phyloP scores from a whole-genome alignment of 2,113 vertebrate species.

The Oxygymnocypris stewartii region DNA sequence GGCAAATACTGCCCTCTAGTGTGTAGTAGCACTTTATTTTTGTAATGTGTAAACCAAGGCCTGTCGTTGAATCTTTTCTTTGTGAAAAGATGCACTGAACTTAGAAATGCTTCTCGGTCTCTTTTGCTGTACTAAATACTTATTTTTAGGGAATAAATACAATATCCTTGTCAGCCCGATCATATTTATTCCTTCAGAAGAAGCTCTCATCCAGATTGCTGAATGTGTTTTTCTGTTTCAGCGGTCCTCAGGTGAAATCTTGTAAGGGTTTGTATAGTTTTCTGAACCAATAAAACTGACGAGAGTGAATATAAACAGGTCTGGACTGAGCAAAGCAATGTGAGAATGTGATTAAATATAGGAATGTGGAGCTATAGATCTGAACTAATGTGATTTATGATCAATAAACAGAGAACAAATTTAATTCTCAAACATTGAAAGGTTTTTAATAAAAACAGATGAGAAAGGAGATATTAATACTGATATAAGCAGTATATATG shows the following conservation, averaged over 20 bases:
- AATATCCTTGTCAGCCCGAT: background rate
- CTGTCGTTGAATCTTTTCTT: background rate
- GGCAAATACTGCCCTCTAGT: conserved; percentile 13
- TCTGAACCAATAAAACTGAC: background rate
- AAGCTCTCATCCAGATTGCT: background rate
- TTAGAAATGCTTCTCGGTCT: background rate
- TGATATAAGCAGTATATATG: background rate
- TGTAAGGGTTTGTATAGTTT: background rate
- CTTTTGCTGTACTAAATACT: background rate
- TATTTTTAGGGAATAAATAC: background rate
- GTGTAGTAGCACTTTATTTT: background rate
- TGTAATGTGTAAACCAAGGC: background rate
- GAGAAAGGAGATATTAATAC: background rate
- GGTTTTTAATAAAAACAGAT: background rate
- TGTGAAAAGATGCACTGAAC: background rate
- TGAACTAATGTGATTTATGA: background rate
- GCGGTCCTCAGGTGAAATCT: background rate
- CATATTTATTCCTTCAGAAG: background rate
- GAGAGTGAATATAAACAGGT: background rate
- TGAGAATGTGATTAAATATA: background rate
- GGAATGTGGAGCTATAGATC: background rate
- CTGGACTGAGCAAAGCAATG: background rate
- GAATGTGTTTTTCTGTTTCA: background rate
- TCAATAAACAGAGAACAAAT: background rate
- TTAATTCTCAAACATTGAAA: background rate